Conservation (phyloP, 2,113 vertebrate genomes). For the Hippopotamus amphibius region DNA sequence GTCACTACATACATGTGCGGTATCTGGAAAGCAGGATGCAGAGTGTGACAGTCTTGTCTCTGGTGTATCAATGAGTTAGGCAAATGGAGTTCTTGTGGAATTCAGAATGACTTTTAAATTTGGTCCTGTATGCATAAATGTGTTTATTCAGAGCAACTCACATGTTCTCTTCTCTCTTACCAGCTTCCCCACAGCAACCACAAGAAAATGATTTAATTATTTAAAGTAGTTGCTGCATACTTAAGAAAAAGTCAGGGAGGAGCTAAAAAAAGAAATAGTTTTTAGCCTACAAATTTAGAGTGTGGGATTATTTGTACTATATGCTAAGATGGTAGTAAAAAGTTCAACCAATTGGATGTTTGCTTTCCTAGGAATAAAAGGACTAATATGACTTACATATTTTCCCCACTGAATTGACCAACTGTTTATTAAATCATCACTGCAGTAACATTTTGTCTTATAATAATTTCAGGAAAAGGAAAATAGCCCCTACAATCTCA, state of each 20-base stretch:
- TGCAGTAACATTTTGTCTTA: neutral
- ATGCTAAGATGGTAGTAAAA: neutral
- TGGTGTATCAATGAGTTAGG: neutral
- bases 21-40: neutral
- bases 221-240: conserved; percentile 45
- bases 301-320: neutral
- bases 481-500: neutral
- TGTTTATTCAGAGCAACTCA: conserved; percentile 43
- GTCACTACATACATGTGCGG: rapidly evolving
- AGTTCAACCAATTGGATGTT: neutral
- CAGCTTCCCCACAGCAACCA: neutral
- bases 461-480: conserved; percentile 50
- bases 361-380: neutral
- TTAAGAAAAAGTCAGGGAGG: conserved; percentile 40
- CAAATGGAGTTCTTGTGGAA: neutral
- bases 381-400: neutral
- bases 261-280: conserved; percentile 20
- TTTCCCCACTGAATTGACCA: neutral
- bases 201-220: conserved; percentile 59
- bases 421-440: neutral
- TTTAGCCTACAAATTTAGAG: conserved; percentile 43
- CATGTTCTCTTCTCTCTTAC: neutral
- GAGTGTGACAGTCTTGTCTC: too few relatives aligned
- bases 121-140: neutral
- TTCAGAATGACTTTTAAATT: conserved; percentile 20